Conservation (phyloP, 1,140 invertebrate genomes). For the Pogonomyrmex barbatus region DNA sequence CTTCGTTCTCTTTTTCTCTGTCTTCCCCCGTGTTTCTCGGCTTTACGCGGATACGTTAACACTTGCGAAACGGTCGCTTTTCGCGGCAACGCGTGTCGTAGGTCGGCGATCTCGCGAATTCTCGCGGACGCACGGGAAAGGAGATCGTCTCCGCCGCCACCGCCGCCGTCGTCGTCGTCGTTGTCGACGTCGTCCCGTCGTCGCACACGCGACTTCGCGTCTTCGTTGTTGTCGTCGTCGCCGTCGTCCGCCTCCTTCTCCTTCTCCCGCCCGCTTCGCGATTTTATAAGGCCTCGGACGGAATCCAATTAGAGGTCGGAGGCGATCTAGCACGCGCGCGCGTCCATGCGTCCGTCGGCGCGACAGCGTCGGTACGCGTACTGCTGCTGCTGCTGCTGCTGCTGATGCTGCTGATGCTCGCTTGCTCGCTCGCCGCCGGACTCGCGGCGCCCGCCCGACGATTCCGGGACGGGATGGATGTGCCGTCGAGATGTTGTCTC, state of each 20-base stretch:
- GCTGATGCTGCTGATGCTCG: slow-evolving; percentile 26
- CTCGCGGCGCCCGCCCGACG: slow-evolving; percentile 27
- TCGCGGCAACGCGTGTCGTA: slow-evolving; percentile 30
- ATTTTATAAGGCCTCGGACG: slow-evolving; percentile 79
- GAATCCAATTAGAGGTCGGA: slow-evolving; percentile 78
- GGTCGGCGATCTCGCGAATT: slow-evolving; percentile 37
- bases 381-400: slow-evolving; percentile 8
- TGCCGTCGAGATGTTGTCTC: slow-evolving; percentile 43
- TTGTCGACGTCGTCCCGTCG: not conserved
- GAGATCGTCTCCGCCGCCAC: slow-evolving; percentile 1
- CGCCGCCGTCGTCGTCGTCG: not conserved
- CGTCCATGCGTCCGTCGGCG: slow-evolving; percentile 47
- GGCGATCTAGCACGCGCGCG: slow-evolving; percentile 75
- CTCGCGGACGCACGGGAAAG: slow-evolving; percentile 18
- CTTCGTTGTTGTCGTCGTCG: not conserved
- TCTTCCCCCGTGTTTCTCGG: not conserved
- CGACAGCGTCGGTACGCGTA: slow-evolving; percentile 16
- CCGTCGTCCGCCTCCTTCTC: slow-evolving; percentile 27
- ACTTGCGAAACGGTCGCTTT: slow-evolving; percentile 17
- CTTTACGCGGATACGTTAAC: slow-evolving; percentile 3
- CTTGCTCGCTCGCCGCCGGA: slow-evolving; percentile 3
- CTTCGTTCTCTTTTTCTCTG: not conserved
- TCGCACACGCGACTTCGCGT: slow-evolving; percentile 22
- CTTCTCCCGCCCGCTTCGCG: slow-evolving; percentile 24
- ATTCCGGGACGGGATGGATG: slow-evolving; percentile 35